Percentiles rank a stretch among this genome's conserved stretches.
phyloP scores from a whole-genome alignment of 2,888 invertebrate species.

The Germaria angustata region DNA sequence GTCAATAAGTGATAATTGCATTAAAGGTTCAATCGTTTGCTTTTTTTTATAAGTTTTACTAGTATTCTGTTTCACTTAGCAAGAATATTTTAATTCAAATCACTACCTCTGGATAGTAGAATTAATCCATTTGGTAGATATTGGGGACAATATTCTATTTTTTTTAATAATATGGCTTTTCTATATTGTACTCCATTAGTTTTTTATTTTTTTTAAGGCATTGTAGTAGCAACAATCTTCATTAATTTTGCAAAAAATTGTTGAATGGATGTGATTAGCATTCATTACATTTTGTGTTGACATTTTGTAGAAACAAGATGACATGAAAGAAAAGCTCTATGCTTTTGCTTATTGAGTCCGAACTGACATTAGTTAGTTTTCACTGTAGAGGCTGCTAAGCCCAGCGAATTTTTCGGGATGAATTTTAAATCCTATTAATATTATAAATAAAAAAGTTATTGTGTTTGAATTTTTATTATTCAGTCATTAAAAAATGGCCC shows the following conservation, averaged over 20 bases:
- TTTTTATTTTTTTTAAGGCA: not conserved
- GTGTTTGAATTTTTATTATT: too few species aligned
- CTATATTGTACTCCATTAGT: not conserved
- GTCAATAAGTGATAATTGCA: conserved; percentile 77
- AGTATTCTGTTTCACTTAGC: not conserved
- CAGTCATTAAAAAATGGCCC: too few species aligned
- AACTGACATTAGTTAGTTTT: not conserved
- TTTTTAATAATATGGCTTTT: conserved; percentile 24
- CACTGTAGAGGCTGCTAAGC: not conserved
- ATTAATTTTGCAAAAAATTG: conserved; percentile 65
- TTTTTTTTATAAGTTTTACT: conserved; percentile 4
- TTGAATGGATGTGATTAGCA: conserved; percentile 63
- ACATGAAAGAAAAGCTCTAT: not conserved
- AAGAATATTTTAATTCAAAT: conserved; percentile 24
- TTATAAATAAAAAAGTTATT: too few species aligned
- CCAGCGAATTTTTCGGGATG: conserved; percentile 8
- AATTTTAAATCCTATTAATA: too few species aligned
- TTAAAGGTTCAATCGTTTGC: conserved; percentile 69
- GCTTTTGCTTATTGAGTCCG: not conserved
- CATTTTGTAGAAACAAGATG: conserved; percentile 38
- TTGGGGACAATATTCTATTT: conserved; percentile 24
- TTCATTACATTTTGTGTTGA: conserved; percentile 60
- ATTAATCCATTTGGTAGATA: conserved; percentile 58
- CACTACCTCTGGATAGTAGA: conserved; percentile 43
- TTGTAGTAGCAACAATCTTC: conserved; percentile 37